These are phyloP conservation scores for Coptotermes formosanus DNA, from an alignment of 1,140 invertebrate species.

Conservation along the genomic window DNA sequence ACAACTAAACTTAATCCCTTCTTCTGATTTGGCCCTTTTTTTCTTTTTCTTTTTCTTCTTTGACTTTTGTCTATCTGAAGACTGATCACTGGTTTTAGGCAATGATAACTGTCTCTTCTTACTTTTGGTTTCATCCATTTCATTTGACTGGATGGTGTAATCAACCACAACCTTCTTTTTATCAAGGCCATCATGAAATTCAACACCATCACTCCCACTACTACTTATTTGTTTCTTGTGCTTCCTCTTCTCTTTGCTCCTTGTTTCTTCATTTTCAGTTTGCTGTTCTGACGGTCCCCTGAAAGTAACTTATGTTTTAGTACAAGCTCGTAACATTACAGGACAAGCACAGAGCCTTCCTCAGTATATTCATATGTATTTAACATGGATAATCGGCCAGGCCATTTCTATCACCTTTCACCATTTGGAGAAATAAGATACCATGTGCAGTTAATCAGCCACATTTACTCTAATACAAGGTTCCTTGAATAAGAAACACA, in stretches of 20 bases:
- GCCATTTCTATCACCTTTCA: too few species aligned
- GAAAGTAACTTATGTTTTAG: background rate
- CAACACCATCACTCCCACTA: background rate
- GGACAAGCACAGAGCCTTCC: too few species aligned
- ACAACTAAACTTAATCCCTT: too few species aligned
- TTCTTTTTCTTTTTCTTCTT: conserved; percentile 41
- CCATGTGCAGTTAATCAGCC: too few species aligned
- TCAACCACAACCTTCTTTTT: background rate
- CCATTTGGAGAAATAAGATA: too few species aligned
- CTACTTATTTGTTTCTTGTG: background rate
- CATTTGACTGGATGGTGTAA: background rate
- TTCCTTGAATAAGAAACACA: too few species aligned
- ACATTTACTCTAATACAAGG: too few species aligned
- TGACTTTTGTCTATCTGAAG: background rate
- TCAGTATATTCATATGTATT: too few species aligned
- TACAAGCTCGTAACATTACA: too few species aligned
- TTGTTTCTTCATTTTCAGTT: background rate
- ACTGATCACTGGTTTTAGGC: background rate
- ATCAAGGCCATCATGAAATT: background rate
- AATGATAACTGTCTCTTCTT: conserved; percentile 36
- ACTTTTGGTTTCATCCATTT: conserved; percentile 41
- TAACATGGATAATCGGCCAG: too few species aligned
- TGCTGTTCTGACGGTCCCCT: background rate
- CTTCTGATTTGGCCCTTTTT: conserved; percentile 24
- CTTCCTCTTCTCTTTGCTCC: background rate